Percentiles rank a stretch among this genome's conserved stretches.
These are phyloP conservation scores for Andrena bicolor DNA, from an alignment of 2,888 invertebrate genomes.

Conservation along the genomic window DNA sequence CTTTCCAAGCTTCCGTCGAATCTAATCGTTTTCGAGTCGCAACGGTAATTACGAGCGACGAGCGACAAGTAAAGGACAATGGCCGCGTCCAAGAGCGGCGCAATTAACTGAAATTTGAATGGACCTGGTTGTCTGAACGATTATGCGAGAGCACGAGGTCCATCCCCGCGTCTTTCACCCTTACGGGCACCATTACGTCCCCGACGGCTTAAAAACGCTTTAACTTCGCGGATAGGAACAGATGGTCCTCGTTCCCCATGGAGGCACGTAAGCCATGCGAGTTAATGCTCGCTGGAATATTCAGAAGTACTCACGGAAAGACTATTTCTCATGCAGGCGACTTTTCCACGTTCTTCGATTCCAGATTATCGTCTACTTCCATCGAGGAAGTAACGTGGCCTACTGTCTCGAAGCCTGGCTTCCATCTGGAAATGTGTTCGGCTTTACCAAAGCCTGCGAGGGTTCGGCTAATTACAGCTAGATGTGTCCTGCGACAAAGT, in stretches of 20 bases:
- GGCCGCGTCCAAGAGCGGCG: not conserved
- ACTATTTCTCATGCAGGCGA: conserved; percentile 31
- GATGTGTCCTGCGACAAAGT: conserved; percentile 40
- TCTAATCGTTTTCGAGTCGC: not conserved
- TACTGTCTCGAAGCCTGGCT: not conserved
- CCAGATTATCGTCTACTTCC: too few species aligned
- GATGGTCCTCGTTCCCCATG: conserved; percentile 56
- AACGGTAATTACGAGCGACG: not conserved
- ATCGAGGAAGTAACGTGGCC: too few species aligned
- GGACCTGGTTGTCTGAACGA: conserved; percentile 37
- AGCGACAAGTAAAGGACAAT: not conserved
- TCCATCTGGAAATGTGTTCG: not conserved
- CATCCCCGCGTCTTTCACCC: conserved; percentile 49
- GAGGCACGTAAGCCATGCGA: conserved; percentile 56
- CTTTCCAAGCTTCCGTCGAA: too few species aligned
- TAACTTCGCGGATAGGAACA: conserved; percentile 66
- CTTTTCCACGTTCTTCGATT: too few species aligned
- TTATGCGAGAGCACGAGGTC: conserved; percentile 59
- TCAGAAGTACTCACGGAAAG: conserved; percentile 60
- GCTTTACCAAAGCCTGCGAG: conserved; percentile 3
- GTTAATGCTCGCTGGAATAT: conserved; percentile 68
- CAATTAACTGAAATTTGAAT: conserved; percentile 54
- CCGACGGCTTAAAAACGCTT: conserved; percentile 68
- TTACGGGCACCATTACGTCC: conserved; percentile 33
- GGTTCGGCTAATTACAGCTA: conserved; percentile 40